Percentiles rank a stretch among this genome's conserved stretches.
Conservation (phyloP, 1,140 invertebrate genomes). For the Aphaenogaster ashmeadi region DNA sequence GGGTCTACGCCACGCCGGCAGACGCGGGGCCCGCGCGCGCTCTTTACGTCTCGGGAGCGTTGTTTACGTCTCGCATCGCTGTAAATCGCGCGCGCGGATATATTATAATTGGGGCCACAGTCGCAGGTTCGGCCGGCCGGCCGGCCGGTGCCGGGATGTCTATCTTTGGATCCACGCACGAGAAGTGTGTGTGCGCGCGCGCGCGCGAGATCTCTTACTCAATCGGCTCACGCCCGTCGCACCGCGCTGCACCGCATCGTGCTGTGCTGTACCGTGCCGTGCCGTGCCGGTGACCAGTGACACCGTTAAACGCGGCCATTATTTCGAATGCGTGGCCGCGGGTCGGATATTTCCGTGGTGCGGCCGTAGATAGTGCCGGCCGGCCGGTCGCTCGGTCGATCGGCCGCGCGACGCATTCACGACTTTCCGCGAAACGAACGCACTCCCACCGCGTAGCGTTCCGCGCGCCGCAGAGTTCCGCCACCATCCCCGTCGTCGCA, state of each 20-base stretch:
- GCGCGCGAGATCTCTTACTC: slow-evolving; percentile 71
- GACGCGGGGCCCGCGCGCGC: slow-evolving; percentile 1
- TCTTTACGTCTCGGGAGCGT: slow-evolving; percentile 1
- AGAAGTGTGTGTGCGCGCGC: slow-evolving; percentile 8
- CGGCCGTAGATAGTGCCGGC: slow-evolving; percentile 71
- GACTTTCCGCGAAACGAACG: slow-evolving; percentile 67
- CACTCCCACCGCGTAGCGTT: slow-evolving; percentile 43
- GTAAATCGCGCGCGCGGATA: not conserved
- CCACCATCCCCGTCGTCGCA: slow-evolving; percentile 31
- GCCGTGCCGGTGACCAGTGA: slow-evolving; percentile 72
- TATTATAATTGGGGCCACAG: slow-evolving; percentile 56
- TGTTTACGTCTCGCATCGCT: slow-evolving; percentile 68
- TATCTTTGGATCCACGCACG: slow-evolving; percentile 77
- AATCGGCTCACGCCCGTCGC: slow-evolving; percentile 71
- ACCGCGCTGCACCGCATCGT: not conserved
- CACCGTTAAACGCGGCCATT: slow-evolving; percentile 79
- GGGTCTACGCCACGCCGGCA: not conserved
- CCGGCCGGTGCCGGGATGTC: slow-evolving; percentile 71
- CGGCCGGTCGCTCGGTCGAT: slow-evolving; percentile 40
- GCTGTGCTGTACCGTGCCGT: slow-evolving; percentile 34
- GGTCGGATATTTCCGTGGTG: slow-evolving; percentile 75
- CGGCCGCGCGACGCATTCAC: slow-evolving; percentile 6
- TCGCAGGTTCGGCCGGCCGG: slow-evolving; percentile 56
- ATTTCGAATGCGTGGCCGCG: slow-evolving; percentile 73
- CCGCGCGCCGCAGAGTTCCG: slow-evolving; percentile 61